A percentile compares a stretch with the other conserved stretches of the same genome.
phyloP scores from a whole-genome alignment of 2,888 invertebrate species.

The Amiota minor region DNA sequence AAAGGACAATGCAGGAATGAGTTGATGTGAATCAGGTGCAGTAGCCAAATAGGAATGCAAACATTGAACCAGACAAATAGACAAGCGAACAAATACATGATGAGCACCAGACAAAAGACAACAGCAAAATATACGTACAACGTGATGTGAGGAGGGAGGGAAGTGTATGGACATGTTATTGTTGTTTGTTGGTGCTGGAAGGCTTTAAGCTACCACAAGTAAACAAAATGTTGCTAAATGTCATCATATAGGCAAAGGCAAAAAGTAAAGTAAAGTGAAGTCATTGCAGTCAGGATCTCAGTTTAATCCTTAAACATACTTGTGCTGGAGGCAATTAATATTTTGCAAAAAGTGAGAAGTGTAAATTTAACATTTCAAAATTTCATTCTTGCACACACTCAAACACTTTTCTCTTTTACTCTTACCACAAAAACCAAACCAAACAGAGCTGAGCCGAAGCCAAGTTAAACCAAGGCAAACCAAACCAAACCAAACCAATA shows the following conservation, averaged over 20 bases:
- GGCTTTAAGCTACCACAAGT: slow-evolving; percentile 7
- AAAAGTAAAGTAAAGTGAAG: neutral
- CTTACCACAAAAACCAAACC: too few relatives aligned
- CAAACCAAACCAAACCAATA: too few relatives aligned
- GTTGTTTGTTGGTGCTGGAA: neutral
- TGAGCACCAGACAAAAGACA: neutral
- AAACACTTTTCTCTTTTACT: too few relatives aligned
- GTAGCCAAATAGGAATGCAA: neutral
- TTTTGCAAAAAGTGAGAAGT: slow-evolving; percentile 22
- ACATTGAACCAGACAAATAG: neutral
- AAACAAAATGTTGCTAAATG: neutral
- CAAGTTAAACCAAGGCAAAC: too few relatives aligned
- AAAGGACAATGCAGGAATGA: neutral
- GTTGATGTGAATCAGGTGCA: neutral
- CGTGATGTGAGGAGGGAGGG: too few relatives aligned
- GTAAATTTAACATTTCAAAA: slow-evolving; percentile 26
- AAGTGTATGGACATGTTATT: too few relatives aligned
- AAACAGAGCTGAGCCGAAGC: too few relatives aligned
- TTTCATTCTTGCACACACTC: neutral
- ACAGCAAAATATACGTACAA: too few relatives aligned
- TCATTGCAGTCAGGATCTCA: neutral
- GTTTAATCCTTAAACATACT: slow-evolving; percentile 13
- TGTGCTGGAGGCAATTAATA: slow-evolving; percentile 20
- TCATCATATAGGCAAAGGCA: neutral
- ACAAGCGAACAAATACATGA: neutral